Percentiles rank a stretch among this genome's conserved stretches.
Evolutionary conservation across 2,888 invertebrate genomes (phyloP).

Genomic region (Acleris holmiana): DNA sequence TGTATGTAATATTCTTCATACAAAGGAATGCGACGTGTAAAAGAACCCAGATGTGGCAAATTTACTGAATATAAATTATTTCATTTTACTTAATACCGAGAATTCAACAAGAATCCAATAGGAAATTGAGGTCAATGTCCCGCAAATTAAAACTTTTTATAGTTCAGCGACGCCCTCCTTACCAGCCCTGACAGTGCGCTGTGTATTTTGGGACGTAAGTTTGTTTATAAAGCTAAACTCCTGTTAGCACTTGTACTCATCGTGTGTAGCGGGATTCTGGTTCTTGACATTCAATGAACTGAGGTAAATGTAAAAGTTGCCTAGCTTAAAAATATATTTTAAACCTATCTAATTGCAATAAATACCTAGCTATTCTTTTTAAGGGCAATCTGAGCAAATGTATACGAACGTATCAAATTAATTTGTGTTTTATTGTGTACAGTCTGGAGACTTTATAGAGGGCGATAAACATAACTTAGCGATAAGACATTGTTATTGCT

Average conservation of each 20-base stretch:
- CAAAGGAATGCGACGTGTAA: too few relatives aligned
- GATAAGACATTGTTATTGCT: conserved; percentile 10
- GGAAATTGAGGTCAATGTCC: too few relatives aligned
- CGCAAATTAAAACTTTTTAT: too few relatives aligned
- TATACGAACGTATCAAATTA: conserved; percentile 8
- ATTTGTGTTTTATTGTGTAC: conserved; percentile 2
- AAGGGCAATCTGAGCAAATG: conserved; percentile 1
- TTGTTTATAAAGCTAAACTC: conserved; percentile 16
- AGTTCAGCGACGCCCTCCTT: neutral
- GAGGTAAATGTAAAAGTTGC: too few relatives aligned
- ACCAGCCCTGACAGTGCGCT: neutral
- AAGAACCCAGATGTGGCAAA: too few relatives aligned
- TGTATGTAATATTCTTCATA: too few relatives aligned
- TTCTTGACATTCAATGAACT: neutral
- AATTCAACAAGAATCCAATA: too few relatives aligned
- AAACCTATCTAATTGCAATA: too few relatives aligned
- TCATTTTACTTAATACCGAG: too few relatives aligned
- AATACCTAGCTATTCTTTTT: too few relatives aligned
- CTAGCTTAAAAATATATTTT: too few relatives aligned
- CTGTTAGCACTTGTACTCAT: conserved; percentile 6
- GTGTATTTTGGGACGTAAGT: conserved; percentile 5
- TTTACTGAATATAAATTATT: too few relatives aligned
- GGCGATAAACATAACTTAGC: conserved; percentile 4
- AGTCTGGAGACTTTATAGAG: conserved; percentile 2
- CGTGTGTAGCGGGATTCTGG: conserved; percentile 4